A percentile compares a stretch with the other conserved stretches of the same genome.
phyloP scores from a whole-genome alignment of 2,797 vertebrate genomes.

The Zalophus californianus region DNA sequence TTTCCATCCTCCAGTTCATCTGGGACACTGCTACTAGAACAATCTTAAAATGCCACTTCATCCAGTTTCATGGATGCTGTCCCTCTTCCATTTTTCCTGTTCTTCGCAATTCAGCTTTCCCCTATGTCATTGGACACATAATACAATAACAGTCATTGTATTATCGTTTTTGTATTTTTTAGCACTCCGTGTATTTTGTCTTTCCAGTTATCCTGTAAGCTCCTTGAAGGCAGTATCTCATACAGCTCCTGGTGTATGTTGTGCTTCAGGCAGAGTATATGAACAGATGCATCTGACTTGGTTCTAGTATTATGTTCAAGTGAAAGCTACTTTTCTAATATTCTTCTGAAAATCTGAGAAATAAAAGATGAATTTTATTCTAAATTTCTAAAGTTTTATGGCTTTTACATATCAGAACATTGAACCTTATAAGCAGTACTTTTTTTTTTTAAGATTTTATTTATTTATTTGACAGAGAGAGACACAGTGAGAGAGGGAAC shows the following conservation, averaged over 20 bases:
- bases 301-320: slow-evolving; percentile 4
- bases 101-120: slow-evolving; percentile 46
- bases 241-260: not conserved
- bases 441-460: too few relatives aligned
- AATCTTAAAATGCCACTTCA: slow-evolving; percentile 30
- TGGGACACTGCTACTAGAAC: not conserved
- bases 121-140: not conserved
- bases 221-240: not conserved
- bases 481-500: too few relatives aligned
- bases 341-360: slow-evolving; percentile 36
- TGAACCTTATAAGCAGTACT: slow-evolving; percentile 4
- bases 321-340: slow-evolving; percentile 8
- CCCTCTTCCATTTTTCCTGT: not conserved
- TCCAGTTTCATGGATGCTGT: not conserved
- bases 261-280: not conserved
- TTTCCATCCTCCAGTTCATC: not conserved
- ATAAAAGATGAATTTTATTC: slow-evolving; percentile 24
- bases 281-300: not conserved
- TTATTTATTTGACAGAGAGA: too few relatives aligned
- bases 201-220: not conserved
- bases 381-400: slow-evolving; percentile 29
- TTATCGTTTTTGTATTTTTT: not conserved
- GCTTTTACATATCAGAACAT: not conserved
- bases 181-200: not conserved
- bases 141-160: not conserved